Percentiles rank a stretch among this genome's conserved stretches.
phyloP scores from a whole-genome alignment of 1,140 invertebrate genomes.

The Lepidotrigona ventralis region DNA sequence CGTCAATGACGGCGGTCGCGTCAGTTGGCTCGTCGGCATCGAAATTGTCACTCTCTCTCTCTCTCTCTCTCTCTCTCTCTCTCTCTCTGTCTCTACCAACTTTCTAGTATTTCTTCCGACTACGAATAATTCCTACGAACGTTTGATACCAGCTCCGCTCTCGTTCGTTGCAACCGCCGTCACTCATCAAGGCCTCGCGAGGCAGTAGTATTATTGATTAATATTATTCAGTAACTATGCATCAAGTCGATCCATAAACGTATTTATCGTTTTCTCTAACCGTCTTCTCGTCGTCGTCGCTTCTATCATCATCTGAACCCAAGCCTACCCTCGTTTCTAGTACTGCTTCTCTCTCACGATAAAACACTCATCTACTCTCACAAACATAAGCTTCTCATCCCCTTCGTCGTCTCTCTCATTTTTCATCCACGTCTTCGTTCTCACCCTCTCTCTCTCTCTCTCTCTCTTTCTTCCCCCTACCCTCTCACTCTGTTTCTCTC shows the following conservation, averaged over 20 bases:
- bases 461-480: background rate
- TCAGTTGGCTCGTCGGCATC: slow-evolving; percentile 33
- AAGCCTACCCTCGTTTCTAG: background rate
- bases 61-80: too few relatives aligned
- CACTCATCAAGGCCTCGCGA: slow-evolving; percentile 78
- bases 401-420: too few relatives aligned
- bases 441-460: slow-evolving; percentile 9
- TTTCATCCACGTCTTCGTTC: background rate
- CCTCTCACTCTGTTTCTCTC: background rate
- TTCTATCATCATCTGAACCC: background rate
- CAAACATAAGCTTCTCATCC: background rate
- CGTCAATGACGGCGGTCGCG: slow-evolving; percentile 72
- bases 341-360: background rate
- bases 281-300: slow-evolving; percentile 13
- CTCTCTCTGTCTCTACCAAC: background rate
- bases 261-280: slow-evolving; percentile 24
- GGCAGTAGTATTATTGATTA: slow-evolving; percentile 75
- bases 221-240: slow-evolving; percentile 68
- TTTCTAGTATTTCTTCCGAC: background rate
- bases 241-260: slow-evolving; percentile 71
- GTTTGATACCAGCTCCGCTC: slow-evolving; percentile 3
- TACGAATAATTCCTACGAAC: slow-evolving; percentile 1
- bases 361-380: background rate
- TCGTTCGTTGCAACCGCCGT: slow-evolving; percentile 63
- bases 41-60: background rate